Conservation (phyloP, 2,797 vertebrate species). For the Lagodon rhomboides region DNA sequence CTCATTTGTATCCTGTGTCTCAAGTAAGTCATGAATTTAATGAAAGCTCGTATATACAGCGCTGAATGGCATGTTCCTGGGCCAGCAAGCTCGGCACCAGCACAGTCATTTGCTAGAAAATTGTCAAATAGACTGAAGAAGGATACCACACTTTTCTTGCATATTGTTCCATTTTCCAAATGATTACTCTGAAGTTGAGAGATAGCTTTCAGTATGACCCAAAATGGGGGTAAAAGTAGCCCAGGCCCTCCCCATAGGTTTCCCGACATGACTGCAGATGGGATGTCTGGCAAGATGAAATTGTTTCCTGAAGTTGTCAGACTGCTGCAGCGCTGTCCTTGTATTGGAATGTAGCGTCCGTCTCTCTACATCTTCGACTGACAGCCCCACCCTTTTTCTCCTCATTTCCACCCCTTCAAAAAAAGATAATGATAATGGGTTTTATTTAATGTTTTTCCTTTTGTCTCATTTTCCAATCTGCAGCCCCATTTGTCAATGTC, state of each 20-base stretch:
- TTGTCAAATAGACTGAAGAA: slow-evolving; percentile 36
- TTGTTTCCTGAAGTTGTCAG: slow-evolving; percentile 82
- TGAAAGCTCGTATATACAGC: slow-evolving; percentile 12
- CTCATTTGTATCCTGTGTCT: slow-evolving; percentile 51
- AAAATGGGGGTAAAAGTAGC: slow-evolving; percentile 41
- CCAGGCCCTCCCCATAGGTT: slow-evolving; percentile 52
- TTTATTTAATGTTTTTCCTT: slow-evolving; percentile 85
- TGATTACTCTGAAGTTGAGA: slow-evolving; percentile 57
- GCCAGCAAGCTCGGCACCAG: slow-evolving; percentile 18
- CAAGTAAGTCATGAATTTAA: slow-evolving; percentile 51
- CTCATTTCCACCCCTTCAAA: slow-evolving; percentile 74
- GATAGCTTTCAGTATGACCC: slow-evolving; percentile 48
- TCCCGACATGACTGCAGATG: slow-evolving; percentile 51
- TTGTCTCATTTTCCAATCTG: slow-evolving; percentile 84
- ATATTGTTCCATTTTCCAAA: slow-evolving; percentile 64
- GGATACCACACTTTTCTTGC: slow-evolving; percentile 40
- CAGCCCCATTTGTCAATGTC: slow-evolving; percentile 82
- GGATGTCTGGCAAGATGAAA: slow-evolving; percentile 77
- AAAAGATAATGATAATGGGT: slow-evolving; percentile 79
- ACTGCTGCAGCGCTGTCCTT: slow-evolving; percentile 68
- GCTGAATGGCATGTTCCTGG: slow-evolving; percentile 14
- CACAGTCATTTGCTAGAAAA: slow-evolving; percentile 40
- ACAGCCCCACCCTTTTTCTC: slow-evolving; percentile 71
- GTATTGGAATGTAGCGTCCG: slow-evolving; percentile 69
- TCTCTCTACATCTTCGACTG: slow-evolving; percentile 70